Conservation (phyloP, 1,140 invertebrate species). For the Bombus pyrosoma region DNA sequence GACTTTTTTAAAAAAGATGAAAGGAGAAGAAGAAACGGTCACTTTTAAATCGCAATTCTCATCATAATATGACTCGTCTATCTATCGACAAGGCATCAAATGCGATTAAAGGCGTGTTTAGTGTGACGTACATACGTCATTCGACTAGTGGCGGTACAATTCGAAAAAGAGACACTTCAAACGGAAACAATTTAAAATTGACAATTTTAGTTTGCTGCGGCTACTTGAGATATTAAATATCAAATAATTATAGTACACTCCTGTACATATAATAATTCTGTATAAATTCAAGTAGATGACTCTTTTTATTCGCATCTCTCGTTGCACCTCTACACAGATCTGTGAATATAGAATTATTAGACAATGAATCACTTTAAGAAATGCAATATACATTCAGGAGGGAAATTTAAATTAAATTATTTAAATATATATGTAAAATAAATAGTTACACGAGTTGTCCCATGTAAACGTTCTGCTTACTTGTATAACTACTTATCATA, state of each 20-base stretch:
- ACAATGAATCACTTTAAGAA: neutral
- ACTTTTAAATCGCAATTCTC: conserved; percentile 20
- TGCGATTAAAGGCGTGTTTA: conserved; percentile 13
- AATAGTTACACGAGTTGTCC: too few species aligned
- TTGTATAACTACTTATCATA: too few species aligned
- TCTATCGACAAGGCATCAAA: conserved; percentile 7
- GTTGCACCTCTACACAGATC: neutral
- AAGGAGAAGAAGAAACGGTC: neutral
- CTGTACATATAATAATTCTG: neutral
- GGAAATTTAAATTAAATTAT: neutral
- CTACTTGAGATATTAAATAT: neutral
- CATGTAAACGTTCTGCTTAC: too few species aligned
- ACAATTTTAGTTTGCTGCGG: neutral
- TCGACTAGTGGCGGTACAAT: neutral
- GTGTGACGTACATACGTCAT: neutral
- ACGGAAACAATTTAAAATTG: neutral
- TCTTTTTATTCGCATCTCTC: neutral
- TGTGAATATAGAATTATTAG: neutral
- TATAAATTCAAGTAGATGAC: neutral
- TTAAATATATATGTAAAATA: too few species aligned
- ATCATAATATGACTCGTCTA: conserved; percentile 34
- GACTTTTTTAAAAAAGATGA: neutral
- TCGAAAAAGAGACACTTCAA: neutral
- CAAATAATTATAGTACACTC: neutral
- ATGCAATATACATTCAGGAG: neutral